Conservation (phyloP, 2,113 vertebrate genomes). For the Hippocampus abdominalis region DNA sequence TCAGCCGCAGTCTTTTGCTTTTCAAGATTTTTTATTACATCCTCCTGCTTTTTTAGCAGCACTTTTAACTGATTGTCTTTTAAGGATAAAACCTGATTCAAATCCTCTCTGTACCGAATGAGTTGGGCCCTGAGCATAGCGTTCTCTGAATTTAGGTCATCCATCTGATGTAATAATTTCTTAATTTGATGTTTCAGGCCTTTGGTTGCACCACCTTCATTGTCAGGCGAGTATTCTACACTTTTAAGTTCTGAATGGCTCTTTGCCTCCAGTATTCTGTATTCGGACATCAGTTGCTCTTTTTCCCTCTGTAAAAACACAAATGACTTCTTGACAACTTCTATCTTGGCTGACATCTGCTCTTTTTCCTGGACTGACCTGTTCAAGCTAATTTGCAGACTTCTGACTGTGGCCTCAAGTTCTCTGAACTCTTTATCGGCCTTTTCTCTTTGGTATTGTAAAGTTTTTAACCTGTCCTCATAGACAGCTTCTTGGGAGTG, state of each 20-base stretch:
- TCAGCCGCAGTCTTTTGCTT: conserved; percentile 69
- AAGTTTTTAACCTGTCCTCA: conserved; percentile 67
- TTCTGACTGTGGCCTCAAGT: conserved; percentile 66
- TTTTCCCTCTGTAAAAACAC: conserved; percentile 80
- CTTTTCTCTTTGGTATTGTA: conserved; percentile 65
- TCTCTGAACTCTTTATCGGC: conserved; percentile 59
- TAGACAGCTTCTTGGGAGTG: conserved; percentile 69
- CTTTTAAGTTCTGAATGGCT: conserved; percentile 56
- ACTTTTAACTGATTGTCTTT: conserved; percentile 86
- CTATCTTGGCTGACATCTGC: conserved; percentile 66
- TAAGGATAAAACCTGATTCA: conserved; percentile 84
- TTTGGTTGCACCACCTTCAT: conserved; percentile 58
- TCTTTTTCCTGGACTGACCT: conserved; percentile 70
- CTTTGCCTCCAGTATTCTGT: conserved; percentile 67
- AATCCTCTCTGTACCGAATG: conserved; percentile 82
- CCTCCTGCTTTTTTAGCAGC: conserved; percentile 81
- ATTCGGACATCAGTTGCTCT: conserved; percentile 73
- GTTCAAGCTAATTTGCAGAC: conserved; percentile 65
- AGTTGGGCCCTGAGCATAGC: conserved; percentile 86
- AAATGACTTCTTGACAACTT: conserved; percentile 77
- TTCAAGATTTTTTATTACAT: conserved; percentile 79
- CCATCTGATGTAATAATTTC: conserved; percentile 75
- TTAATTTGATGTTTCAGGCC: conserved; percentile 77
- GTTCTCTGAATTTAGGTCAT: conserved; percentile 88
- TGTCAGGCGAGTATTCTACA: conserved; percentile 62